Conservation (phyloP, 1,140 invertebrate genomes). For the Venustaconcha ellipsiformis region DNA sequence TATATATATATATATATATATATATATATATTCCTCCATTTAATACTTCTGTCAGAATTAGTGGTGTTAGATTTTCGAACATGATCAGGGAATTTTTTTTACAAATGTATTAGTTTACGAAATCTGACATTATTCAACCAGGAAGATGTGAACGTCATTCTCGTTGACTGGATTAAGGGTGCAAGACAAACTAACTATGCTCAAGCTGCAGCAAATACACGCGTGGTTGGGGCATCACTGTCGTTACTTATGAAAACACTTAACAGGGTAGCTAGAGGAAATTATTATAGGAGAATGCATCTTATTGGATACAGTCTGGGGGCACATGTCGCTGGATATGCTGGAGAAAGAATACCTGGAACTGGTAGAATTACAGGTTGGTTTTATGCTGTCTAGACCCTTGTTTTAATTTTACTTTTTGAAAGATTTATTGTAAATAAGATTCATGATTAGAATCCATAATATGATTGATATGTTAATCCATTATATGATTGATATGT, state of each 20-base stretch:
- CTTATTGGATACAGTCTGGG: slow-evolving; percentile 91
- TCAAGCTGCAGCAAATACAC: slow-evolving; percentile 89
- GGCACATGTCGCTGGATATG: slow-evolving; percentile 89
- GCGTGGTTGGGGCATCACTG: slow-evolving; percentile 89
- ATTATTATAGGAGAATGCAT: slow-evolving; percentile 70
- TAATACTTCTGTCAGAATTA: too few relatives aligned
- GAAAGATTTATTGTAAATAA: not conserved
- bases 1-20: too few relatives aligned
- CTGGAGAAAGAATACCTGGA: slow-evolving; percentile 84
- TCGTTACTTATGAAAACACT: slow-evolving; percentile 76
- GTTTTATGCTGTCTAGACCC: not conserved
- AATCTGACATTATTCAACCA: not conserved
- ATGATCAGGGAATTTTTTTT: too few relatives aligned
- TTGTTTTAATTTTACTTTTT: not conserved
- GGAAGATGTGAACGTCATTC: slow-evolving; percentile 81
- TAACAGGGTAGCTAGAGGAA: slow-evolving; percentile 23
- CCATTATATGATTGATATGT: too few relatives aligned
- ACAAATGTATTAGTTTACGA: too few relatives aligned
- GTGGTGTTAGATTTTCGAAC: too few relatives aligned
- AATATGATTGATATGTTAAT: not conserved
- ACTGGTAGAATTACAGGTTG: slow-evolving; percentile 80
- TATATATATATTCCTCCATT: too few relatives aligned
- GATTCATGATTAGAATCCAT: not conserved
- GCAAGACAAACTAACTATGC: slow-evolving; percentile 87
- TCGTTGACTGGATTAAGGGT: slow-evolving; percentile 88